Evolutionary conservation across 2,113 vertebrate species (phyloP).

Genomic region (Anser brachyrhynchus): DNA sequence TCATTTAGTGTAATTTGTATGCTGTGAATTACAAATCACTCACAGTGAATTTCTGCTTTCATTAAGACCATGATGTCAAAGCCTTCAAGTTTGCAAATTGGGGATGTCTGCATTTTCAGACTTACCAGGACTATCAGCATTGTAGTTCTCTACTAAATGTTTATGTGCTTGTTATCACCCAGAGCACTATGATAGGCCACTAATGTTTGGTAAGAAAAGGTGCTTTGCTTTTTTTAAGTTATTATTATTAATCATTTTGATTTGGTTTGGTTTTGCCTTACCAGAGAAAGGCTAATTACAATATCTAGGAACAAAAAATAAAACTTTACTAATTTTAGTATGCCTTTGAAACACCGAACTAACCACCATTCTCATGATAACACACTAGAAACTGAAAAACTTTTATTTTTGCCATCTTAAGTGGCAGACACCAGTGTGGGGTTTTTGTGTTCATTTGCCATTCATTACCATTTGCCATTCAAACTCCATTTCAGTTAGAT

Average conservation of each 20-base stretch:
- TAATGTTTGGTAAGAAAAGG: background rate
- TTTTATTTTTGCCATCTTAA: background rate
- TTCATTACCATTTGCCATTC: background rate
- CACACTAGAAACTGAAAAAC: background rate
- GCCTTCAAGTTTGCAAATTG: background rate
- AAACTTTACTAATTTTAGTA: background rate
- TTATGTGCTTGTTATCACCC: background rate
- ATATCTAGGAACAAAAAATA: background rate
- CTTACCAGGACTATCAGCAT: background rate
- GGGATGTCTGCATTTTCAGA: background rate
- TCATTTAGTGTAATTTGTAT: background rate
- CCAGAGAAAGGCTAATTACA: background rate
- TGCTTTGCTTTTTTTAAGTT: background rate
- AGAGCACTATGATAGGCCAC: background rate
- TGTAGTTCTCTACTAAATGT: background rate
- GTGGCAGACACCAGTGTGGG: background rate
- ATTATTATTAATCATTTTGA: too few species aligned
- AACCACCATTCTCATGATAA: background rate
- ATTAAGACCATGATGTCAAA: background rate
- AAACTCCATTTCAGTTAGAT: too few species aligned
- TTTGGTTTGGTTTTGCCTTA: background rate
- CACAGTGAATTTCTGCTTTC: background rate
- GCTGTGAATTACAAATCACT: background rate
- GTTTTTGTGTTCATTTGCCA: background rate
- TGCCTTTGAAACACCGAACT: background rate